Conservation (phyloP, 2,113 vertebrate genomes). For the Sphaerodactylus townsendi region DNA sequence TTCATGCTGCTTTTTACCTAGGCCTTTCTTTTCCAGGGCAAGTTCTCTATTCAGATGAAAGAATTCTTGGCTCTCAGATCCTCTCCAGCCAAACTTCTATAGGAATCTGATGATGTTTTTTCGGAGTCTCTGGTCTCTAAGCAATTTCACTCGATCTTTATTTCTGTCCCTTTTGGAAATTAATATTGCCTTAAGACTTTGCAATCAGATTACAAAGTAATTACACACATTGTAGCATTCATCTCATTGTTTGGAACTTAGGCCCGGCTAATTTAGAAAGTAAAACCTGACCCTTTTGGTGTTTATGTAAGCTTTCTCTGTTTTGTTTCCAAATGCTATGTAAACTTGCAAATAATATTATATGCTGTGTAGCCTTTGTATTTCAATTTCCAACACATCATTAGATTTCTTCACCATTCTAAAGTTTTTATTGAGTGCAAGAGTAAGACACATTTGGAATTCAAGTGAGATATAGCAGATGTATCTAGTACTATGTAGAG, state of each 20-base stretch:
- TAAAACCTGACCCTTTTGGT: conserved; percentile 3
- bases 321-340: neutral
- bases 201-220: neutral
- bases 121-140: too few species aligned
- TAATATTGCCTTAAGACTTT: neutral
- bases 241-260: conserved; percentile 8
- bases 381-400: conserved; percentile 20
- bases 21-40: neutral
- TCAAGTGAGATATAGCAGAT: conserved; percentile 12
- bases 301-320: conserved; percentile 23
- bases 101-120: neutral
- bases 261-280: conserved; percentile 14
- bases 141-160: too few species aligned
- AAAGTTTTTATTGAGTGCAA: conserved; percentile 40
- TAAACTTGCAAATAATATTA: conserved; percentile 32
- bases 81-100: neutral
- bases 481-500: conserved; percentile 32
- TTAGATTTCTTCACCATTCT: conserved; percentile 22
- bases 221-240: neutral
- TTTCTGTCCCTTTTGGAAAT: too few species aligned
- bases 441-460: conserved; percentile 22
- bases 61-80: neutral
- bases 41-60: neutral
- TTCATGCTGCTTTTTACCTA: neutral
- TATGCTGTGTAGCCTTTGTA: neutral